Evolutionary conservation across 2,797 vertebrate species (phyloP).

Genomic region (Myripristis jacobus): DNA sequence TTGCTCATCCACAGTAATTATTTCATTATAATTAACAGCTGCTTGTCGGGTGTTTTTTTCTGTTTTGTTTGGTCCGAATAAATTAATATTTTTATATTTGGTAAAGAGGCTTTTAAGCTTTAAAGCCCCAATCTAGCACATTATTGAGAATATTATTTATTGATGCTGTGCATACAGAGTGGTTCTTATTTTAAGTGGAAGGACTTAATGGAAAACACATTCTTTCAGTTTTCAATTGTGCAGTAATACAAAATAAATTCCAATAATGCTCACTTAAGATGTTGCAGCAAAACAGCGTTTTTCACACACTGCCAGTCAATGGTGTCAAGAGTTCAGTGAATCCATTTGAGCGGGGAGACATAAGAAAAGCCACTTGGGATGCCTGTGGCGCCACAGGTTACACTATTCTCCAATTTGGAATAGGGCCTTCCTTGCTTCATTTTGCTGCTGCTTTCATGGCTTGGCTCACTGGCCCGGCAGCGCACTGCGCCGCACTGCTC

Average conservation of each 20-base stretch:
- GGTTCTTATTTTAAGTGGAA: neutral
- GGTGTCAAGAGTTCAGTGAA: slow-evolving; percentile 13
- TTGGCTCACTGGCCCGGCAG: slow-evolving; percentile 53
- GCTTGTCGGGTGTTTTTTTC: slow-evolving; percentile 2
- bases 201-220: slow-evolving; percentile 2
- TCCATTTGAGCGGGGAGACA: slow-evolving; percentile 9
- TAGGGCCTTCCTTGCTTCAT: slow-evolving; percentile 54
- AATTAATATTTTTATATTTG: slow-evolving; percentile 6
- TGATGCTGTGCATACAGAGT: neutral
- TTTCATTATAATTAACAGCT: slow-evolving; percentile 25
- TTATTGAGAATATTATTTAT: neutral
- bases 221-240: neutral
- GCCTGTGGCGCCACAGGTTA: slow-evolving; percentile 26
- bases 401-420: slow-evolving; percentile 31
- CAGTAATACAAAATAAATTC: neutral
- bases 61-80: slow-evolving; percentile 20
- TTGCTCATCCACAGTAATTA: slow-evolving; percentile 25
- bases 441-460: slow-evolving; percentile 52
- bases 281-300: neutral
- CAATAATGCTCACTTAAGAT: neutral
- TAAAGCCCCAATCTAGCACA: neutral
- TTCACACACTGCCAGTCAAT: neutral
- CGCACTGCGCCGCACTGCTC: slow-evolving; percentile 33
- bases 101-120: slow-evolving; percentile 7
- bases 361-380: slow-evolving; percentile 8